Conservation (phyloP, 2,888 invertebrate species). For the Amblyjoppa fuscipennis region DNA sequence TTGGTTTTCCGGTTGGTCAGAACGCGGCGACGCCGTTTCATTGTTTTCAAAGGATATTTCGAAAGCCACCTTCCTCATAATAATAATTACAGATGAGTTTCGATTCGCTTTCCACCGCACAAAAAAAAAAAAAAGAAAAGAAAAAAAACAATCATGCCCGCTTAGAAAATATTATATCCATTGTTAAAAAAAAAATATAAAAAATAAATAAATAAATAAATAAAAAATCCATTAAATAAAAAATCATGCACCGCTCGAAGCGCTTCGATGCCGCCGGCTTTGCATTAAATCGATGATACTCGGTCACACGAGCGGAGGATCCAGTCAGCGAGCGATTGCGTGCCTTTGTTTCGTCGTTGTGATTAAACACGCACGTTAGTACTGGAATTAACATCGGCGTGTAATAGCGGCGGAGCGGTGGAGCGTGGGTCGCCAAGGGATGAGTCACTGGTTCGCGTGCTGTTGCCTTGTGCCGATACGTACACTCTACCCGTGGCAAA, state of each 20-base stretch:
- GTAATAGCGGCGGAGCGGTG: conserved; percentile 6
- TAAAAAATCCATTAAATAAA: no score
- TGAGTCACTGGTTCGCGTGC: conserved; percentile 56
- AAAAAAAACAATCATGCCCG: no score
- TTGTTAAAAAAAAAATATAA: no score
- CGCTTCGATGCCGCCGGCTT: no score
- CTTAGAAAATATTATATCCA: no score
- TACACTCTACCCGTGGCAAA: conserved; percentile 5
- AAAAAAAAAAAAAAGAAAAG: no score
- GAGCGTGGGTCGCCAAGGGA: conserved; percentile 49
- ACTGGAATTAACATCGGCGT: conserved; percentile 19
- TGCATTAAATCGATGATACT: no score
- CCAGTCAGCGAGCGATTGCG: background rate
- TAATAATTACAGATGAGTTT: background rate
- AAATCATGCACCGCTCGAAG: no score
- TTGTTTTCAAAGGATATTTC: background rate
- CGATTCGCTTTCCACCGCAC: background rate
- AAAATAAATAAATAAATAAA: no score
- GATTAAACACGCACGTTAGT: conserved; percentile 28
- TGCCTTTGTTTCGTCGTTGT: conserved; percentile 16
- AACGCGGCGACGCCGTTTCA: no score
- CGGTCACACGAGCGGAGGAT: background rate
- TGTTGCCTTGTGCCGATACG: background rate
- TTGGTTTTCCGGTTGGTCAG: no score
- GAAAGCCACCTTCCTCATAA: no score